Percentiles rank a stretch among this genome's conserved stretches.
These are phyloP conservation scores for Drosophila cracens DNA, from an alignment of 2,888 invertebrate genomes.

Conservation along the genomic window DNA sequence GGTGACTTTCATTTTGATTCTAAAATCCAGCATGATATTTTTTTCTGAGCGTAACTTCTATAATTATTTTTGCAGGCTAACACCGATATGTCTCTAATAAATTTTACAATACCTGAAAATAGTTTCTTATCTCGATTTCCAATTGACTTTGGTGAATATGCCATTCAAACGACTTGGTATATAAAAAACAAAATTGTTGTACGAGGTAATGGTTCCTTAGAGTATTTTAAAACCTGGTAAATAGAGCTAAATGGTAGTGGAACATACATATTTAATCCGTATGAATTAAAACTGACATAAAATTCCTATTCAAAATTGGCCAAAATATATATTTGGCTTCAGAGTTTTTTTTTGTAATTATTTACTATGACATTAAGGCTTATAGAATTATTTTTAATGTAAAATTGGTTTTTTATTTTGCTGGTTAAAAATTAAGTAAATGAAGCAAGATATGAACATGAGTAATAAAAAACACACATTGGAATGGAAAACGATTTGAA, in stretches of 20 bases:
- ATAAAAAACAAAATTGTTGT: rapidly evolving
- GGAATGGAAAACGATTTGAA: neutral
- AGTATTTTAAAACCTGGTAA: neutral
- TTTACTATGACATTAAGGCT: neutral
- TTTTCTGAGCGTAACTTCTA: neutral
- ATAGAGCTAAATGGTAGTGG: neutral
- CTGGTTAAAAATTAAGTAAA: too few relatives aligned
- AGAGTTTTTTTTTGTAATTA: neutral
- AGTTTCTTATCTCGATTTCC: neutral
- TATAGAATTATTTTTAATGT: neutral
- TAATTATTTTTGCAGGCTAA: neutral
- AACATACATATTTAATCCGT: neutral
- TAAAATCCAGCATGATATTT: neutral
- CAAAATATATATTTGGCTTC: neutral
- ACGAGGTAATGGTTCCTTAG: neutral
- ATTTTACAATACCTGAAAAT: neutral
- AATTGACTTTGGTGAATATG: slow-evolving; percentile 1
- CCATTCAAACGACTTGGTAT: neutral
- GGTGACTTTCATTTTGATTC: neutral
- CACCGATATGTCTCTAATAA: neutral
- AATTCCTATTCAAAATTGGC: neutral
- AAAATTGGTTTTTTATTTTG: neutral
- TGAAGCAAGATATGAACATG: neutral
- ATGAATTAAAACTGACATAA: neutral
- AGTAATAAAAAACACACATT: neutral